Percentiles rank a stretch among this genome's conserved stretches.
Evolutionary conservation across 2,113 vertebrate species (phyloP).

Genomic region (Pao palembangensis): DNA sequence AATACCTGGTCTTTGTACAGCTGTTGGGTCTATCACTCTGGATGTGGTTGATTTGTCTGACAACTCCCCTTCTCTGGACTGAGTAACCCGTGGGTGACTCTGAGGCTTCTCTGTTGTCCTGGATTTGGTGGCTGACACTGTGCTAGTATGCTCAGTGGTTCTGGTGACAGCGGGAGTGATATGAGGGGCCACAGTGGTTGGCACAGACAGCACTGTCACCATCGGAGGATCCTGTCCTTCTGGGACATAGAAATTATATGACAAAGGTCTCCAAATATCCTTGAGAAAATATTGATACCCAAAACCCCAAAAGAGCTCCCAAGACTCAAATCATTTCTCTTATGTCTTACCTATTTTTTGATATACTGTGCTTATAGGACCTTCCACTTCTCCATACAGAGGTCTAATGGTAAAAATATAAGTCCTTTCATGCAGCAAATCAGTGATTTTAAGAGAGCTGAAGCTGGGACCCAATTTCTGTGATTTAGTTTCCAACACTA

Average conservation of each 20-base stretch:
- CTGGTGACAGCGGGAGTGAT: conserved; percentile 19
- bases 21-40: conserved; percentile 12
- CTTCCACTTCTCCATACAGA: conserved; percentile 77
- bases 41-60: conserved; percentile 13
- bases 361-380: conserved; percentile 71
- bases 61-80: conserved; percentile 29
- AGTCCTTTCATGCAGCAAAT: conserved; percentile 70
- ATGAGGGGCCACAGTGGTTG: conserved; percentile 35
- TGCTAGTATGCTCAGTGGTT: conserved; percentile 14
- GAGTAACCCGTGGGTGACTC: conserved; percentile 26
- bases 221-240: conserved; percentile 49
- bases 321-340: background rate
- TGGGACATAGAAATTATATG: conserved; percentile 29
- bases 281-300: background rate
- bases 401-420: conserved; percentile 83
- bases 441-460: conserved; percentile 65
- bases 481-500: conserved; percentile 75
- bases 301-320: background rate
- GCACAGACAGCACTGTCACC: conserved; percentile 21
- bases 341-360: conserved; percentile 74
- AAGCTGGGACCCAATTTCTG: conserved; percentile 71
- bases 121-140: conserved; percentile 5
- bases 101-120: conserved; percentile 39
- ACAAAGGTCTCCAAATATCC: too few species aligned
- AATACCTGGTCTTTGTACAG: conserved; percentile 58